Conservation (phyloP, 30 jellyfish, hydroid and myxozoan genomes). For the Mastigias papua region DNA sequence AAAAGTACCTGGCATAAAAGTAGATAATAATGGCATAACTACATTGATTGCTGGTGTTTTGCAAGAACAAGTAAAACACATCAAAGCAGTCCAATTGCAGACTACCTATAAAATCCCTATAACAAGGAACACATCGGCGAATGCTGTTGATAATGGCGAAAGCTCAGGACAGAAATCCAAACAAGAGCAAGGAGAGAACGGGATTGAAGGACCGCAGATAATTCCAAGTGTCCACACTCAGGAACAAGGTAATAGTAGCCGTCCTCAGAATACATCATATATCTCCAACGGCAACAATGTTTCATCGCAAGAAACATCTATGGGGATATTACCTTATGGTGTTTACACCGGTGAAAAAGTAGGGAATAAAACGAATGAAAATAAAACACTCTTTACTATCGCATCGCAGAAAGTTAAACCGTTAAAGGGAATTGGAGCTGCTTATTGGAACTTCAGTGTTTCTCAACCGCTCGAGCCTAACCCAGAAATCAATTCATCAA, state of each 20-base stretch:
- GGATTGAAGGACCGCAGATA: conserved; percentile 7
- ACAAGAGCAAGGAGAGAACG: conserved; percentile 52
- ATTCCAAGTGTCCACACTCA: neutral
- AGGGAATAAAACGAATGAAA: neutral
- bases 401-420: conserved; percentile 6
- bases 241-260: neutral
- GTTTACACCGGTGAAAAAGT: neutral
- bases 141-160: conserved; percentile 1
- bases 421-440: conserved; percentile 25
- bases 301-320: neutral
- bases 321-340: neutral
- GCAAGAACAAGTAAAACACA: conserved; percentile 36
- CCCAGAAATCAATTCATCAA: neutral
- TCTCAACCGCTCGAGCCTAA: neutral
- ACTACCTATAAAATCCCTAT: neutral
- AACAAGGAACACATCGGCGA: neutral
- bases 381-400: neutral
- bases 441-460: conserved; percentile 6
- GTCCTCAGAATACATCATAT: neutral
- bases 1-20: conserved; percentile 31
- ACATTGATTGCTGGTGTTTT: conserved; percentile 61
- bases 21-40: conserved; percentile 14
- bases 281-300: neutral
- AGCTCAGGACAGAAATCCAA: conserved; percentile 7
- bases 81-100: conserved; percentile 56